Percentiles rank a stretch among this genome's conserved stretches.
phyloP scores from a whole-genome alignment of 2,113 vertebrate genomes.

The Dipodomys stephensi region DNA sequence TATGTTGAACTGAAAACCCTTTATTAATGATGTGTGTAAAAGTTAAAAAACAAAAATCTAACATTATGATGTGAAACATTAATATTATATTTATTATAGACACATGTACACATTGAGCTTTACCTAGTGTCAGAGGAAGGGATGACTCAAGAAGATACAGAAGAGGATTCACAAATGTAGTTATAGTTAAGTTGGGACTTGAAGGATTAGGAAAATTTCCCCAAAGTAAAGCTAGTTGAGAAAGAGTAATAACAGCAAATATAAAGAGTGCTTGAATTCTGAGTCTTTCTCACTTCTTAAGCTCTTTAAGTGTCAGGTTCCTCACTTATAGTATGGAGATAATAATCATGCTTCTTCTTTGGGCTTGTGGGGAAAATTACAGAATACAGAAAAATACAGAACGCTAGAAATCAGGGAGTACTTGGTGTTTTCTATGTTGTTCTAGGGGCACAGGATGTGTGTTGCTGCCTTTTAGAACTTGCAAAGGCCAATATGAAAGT shows the following conservation, averaged over 20 bases:
- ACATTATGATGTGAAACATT: background rate
- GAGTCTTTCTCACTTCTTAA: constrained; percentile 36
- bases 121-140: constrained; percentile 45
- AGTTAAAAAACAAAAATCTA: background rate
- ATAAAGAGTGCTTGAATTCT: background rate
- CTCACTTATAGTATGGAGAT: background rate
- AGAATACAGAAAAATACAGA: background rate
- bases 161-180: background rate
- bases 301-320: constrained; percentile 13
- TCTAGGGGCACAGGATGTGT: background rate
- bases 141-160: background rate
- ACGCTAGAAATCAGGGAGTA: background rate
- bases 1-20: no score
- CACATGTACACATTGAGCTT: background rate
- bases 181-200: background rate
- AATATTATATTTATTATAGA: background rate
- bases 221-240: background rate
- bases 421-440: background rate
- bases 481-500: background rate
- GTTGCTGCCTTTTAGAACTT: background rate
- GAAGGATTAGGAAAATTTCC: background rate
- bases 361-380: background rate
- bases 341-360: background rate
- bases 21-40: no score
- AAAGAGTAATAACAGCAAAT: background rate